Evolutionary conservation across 2,113 vertebrate genomes (phyloP).

Genomic region (Phocoena sinus): DNA sequence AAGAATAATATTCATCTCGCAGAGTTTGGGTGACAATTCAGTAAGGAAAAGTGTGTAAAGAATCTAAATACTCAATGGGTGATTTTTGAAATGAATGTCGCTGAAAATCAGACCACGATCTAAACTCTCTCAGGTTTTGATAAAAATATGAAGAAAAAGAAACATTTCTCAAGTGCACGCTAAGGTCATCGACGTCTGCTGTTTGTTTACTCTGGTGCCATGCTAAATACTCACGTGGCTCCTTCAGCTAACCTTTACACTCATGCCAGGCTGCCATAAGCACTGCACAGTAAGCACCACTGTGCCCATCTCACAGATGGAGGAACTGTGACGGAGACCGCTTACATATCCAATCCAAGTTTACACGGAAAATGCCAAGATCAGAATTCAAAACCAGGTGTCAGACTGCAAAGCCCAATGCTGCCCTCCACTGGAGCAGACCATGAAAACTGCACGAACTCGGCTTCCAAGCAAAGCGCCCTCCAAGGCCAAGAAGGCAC

Average conservation of each 20-base stretch:
- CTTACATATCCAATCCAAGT: not conserved
- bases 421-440: not conserved
- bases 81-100: not conserved
- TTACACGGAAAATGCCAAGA: not conserved
- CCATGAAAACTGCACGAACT: not conserved
- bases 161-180: not conserved
- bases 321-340: not conserved
- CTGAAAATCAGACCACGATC: not conserved
- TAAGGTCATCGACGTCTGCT: not conserved
- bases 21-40: not conserved
- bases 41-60: not conserved
- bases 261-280: not conserved
- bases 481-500: not conserved
- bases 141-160: not conserved
- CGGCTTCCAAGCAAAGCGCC: not conserved
- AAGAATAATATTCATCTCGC: not conserved
- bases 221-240: not conserved
- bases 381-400: not conserved
- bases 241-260: not conserved
- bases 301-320: not conserved
- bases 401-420: not conserved
- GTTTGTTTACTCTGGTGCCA: not conserved
- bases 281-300: not conserved
- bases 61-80: not conserved
- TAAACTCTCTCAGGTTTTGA: not conserved